phyloP scores from a whole-genome alignment of 2,797 vertebrate species.

The Pampus argenteus region DNA sequence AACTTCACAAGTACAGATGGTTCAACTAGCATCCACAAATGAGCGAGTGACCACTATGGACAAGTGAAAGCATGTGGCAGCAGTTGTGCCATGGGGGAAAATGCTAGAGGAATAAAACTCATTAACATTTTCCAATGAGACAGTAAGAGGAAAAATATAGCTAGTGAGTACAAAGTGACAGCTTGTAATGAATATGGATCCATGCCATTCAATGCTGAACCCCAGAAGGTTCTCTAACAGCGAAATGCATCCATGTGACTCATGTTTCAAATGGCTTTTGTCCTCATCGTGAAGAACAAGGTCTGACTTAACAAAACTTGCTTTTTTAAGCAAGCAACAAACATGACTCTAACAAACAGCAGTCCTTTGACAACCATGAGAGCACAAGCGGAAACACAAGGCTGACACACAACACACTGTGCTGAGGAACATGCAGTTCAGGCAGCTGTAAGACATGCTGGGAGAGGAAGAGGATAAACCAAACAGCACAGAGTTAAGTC shows the following conservation, averaged over 20 bases:
- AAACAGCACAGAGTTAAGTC: conserved; percentile 66
- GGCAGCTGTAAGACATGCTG: conserved; percentile 68
- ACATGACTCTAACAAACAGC: conserved; percentile 26
- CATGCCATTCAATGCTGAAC: conserved; percentile 35
- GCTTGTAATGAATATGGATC: conserved; percentile 28
- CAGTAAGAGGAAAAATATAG: conserved; percentile 1
- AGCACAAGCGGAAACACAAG: conserved; percentile 48
- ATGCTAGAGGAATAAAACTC: conserved; percentile 6
- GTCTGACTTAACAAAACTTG: conserved; percentile 29
- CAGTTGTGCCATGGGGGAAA: conserved; percentile 6
- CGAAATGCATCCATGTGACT: conserved; percentile 20
- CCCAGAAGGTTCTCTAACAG: conserved; percentile 2
- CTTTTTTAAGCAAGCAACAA: conserved; percentile 49
- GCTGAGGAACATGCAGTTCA: conserved; percentile 77
- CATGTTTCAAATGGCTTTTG: conserved; percentile 22
- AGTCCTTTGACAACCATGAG: conserved; percentile 43
- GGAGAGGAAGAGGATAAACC: conserved; percentile 48
- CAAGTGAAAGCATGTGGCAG: conserved; percentile 14
- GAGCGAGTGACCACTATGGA: conserved; percentile 7
- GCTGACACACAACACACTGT: conserved; percentile 54
- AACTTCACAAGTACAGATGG: conserved; percentile 11
- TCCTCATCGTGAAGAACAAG: not conserved
- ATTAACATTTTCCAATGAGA: conserved; percentile 25
- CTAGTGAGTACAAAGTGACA: conserved; percentile 28
- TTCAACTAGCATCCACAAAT: conserved; percentile 24